Evolutionary conservation across 2,113 vertebrate genomes (phyloP), one percentile per base, ranked within the genome.

Genomic region (Odontesthes bonariensis): DNA sequence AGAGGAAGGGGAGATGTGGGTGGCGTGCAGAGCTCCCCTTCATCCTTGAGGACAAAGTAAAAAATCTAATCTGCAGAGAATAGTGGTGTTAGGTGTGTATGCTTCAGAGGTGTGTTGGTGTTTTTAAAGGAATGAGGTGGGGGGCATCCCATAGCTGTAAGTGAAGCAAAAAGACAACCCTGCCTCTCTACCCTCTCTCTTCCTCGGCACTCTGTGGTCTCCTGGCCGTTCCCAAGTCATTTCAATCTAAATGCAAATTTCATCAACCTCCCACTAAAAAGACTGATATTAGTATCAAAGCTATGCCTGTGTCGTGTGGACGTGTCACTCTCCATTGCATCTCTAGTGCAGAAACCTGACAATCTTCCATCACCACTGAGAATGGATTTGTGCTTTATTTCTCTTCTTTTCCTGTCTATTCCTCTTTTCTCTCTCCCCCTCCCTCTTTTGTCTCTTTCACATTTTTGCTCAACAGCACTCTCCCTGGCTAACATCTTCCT

Each of bases 231-330:
- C 87, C 86, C 81, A 62, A 91, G 88, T 91, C 86, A 90, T 92
- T 93, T 92, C 89, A 92, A 93, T 93, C 91, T 92, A 93, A 92
- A 93, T 93, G 92, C 89, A 91, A 93, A 93, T 93, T 88, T 87
- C 73, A 90, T 91, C 89, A 90, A 89, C 87, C 81, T 89, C 89
- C 75, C 70, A 63, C 88, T 91, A 92, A 92, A 91, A 92, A 88
- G 88, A 88, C 89, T 85, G 86, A 90, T 92, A 93, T 93, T 91
- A 91, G 86, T 91, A 92, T 91, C 86, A 91, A 91, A 91, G 88
- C 86, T 88, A 81, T 74, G 73, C 77, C 71, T 70, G 84, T 66
- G 70, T 85, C 58, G 64, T 59, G 75, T 65, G 74, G 77, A 83
- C 58, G 67, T 86, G 88, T 86, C 84, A 75, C 86, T 82, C 69